Conservation (phyloP, 2,113 vertebrate genomes). For the Rhinogobius similis region DNA sequence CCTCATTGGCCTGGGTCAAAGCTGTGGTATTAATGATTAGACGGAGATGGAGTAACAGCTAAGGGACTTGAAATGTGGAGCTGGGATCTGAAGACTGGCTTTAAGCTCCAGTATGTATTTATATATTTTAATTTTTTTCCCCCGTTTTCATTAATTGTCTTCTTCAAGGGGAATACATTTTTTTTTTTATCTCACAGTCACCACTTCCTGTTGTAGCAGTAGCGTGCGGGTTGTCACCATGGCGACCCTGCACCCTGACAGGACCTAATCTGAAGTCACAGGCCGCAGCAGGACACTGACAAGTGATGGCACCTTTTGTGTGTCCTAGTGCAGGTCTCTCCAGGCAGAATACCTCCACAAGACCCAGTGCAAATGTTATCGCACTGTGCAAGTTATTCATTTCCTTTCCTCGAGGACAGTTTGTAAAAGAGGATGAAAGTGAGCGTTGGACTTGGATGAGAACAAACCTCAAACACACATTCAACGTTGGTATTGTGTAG, state of each 20-base stretch:
- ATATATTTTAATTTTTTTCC: conserved; percentile 36
- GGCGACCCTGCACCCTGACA: conserved; percentile 55
- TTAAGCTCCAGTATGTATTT: conserved; percentile 6
- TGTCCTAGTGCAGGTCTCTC: conserved; percentile 14
- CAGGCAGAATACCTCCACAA: conserved; percentile 39
- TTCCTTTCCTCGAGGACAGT: conserved; percentile 16
- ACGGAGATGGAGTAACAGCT: conserved; percentile 35
- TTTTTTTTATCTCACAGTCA: conserved; percentile 66
- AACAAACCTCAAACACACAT: background rate
- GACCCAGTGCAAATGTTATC: conserved; percentile 30
- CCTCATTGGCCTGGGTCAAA: conserved; percentile 62
- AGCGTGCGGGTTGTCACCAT: conserved; percentile 57
- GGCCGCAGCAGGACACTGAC: conserved; percentile 30
- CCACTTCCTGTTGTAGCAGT: conserved; percentile 52
- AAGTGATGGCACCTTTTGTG: background rate
- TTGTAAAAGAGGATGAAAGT: conserved; percentile 10
- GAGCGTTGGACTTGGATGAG: background rate
- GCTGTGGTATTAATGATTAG: conserved; percentile 62
- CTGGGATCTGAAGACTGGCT: conserved; percentile 20
- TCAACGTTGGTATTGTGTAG: background rate
- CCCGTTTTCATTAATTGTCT: conserved; percentile 45
- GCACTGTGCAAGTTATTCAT: conserved; percentile 18
- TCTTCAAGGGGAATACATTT: conserved; percentile 53
- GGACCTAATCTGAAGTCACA: conserved; percentile 56
- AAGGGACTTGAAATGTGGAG: conserved; percentile 6